Conservation (phyloP, 53 echinoderm and acorn worm species). For the Echinarachnius parma region DNA sequence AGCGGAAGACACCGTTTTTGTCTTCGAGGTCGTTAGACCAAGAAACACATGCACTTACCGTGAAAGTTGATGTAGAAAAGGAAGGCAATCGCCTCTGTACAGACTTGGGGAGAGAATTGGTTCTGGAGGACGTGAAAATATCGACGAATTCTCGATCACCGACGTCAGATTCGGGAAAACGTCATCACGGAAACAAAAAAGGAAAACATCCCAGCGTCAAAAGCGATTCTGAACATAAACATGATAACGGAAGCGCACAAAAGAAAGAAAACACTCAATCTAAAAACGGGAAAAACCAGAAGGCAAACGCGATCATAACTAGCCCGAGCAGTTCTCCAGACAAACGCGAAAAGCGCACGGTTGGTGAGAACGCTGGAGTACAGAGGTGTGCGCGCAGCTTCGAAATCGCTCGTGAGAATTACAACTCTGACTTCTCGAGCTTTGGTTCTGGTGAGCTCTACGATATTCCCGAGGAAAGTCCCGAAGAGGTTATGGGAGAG, state of each 20-base stretch:
- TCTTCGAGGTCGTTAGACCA: conserved; percentile 22
- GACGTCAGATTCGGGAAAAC: conserved; percentile 13
- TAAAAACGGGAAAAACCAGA: conserved; percentile 1
- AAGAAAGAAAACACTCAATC: conserved; percentile 24
- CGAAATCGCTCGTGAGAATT: conserved; percentile 51
- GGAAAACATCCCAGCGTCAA: conserved; percentile 13
- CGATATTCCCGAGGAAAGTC: conserved; percentile 86
- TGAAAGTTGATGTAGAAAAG: conserved; percentile 56
- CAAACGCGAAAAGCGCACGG: not conserved
- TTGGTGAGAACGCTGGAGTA: not conserved
- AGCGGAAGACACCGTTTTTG: conserved; percentile 3
- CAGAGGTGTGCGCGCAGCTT: conserved; percentile 25
- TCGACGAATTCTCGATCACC: not conserved
- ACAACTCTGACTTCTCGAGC: conserved; percentile 55
- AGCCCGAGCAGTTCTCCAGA: conserved; percentile 20
- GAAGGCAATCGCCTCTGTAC: not conserved
- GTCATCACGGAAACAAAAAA: conserved; percentile 12
- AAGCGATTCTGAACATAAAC: not conserved
- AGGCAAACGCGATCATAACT: not conserved
- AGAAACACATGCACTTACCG: conserved; percentile 15
- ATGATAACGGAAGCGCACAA: not conserved
- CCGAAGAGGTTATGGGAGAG: conserved; percentile 58
- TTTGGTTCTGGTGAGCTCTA: conserved; percentile 75
- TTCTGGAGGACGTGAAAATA: conserved; percentile 8
- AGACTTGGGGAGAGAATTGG: not conserved